These are phyloP conservation scores for Tetraodon nigroviridis DNA, from an alignment of 2,113 vertebrate species.

Conservation along the genomic window DNA sequence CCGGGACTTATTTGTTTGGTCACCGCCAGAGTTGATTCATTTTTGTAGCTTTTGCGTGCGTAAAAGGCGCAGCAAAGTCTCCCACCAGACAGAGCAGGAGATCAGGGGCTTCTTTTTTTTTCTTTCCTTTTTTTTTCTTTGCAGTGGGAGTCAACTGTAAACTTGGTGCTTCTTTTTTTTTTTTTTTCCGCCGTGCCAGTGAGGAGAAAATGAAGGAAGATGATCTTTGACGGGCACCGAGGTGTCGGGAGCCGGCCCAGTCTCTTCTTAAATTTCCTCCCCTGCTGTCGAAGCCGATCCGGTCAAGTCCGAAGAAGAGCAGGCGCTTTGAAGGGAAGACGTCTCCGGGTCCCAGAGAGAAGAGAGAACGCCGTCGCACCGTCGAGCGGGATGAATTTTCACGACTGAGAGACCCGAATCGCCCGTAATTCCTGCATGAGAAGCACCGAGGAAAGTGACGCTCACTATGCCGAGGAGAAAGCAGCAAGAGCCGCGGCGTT, in stretches of 20 bases:
- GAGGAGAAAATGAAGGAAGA: conserved; percentile 62
- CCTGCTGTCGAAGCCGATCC: conserved; percentile 44
- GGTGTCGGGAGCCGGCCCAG: conserved; percentile 61
- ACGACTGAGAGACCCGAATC: conserved; percentile 56
- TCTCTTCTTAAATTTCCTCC: conserved; percentile 41
- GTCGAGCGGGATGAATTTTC: conserved; percentile 58
- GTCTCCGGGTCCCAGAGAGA: conserved; percentile 18
- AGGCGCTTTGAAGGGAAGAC: conserved; percentile 46
- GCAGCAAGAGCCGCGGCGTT: conserved; percentile 95
- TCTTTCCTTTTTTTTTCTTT: conserved; percentile 14
- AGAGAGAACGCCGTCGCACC: conserved; percentile 6
- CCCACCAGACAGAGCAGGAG: conserved; percentile 44
- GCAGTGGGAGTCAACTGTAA: conserved; percentile 42
- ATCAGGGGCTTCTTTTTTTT: conserved; percentile 45
- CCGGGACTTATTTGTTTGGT: conserved; percentile 67
- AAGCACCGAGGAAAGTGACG: conserved; percentile 86
- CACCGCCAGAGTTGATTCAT: conserved; percentile 54
- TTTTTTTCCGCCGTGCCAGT: conserved; percentile 18
- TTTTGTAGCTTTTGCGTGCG: conserved; percentile 55
- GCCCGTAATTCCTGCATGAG: conserved; percentile 79
- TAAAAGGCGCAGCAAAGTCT: conserved; percentile 62
- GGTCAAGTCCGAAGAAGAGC: conserved; percentile 41
- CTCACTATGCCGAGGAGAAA: conserved; percentile 97
- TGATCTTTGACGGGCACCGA: conserved; percentile 63
- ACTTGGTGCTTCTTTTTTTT: conserved; percentile 40